Evolutionary conservation across 2,113 vertebrate species (phyloP).

Genomic region (Podocnemis expansa): DNA sequence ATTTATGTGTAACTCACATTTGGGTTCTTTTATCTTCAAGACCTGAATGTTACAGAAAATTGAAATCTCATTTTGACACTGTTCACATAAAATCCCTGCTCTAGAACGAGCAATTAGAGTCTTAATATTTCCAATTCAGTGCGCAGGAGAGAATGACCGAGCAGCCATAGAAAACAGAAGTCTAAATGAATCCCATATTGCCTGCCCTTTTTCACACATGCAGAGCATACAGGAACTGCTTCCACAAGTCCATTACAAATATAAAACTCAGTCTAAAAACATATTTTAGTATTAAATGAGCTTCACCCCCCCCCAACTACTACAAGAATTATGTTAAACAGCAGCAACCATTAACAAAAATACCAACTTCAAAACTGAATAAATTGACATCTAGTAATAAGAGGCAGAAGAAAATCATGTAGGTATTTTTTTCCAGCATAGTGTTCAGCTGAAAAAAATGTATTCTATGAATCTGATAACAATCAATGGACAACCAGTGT

Average conservation of each 20-base stretch:
- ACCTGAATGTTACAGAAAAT: not conserved
- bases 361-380: conserved; percentile 37
- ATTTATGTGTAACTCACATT: conserved; percentile 17
- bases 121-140: not conserved
- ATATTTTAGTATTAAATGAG: not conserved
- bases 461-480: not conserved
- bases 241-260: not conserved
- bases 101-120: not conserved
- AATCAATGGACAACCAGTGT: not conserved
- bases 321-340: not conserved
- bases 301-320: not conserved
- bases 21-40: not conserved
- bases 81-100: not conserved
- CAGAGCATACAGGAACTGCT: not conserved
- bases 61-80: not conserved
- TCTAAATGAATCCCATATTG: not conserved
- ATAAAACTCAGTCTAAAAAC: not conserved
- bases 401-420: conserved; percentile 28
- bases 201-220: not conserved
- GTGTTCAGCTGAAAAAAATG: not conserved
- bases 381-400: conserved; percentile 28
- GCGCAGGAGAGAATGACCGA: not conserved
- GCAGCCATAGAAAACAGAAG: not conserved
- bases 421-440: conserved; percentile 32
- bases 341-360: conserved; percentile 51